Percentiles rank a stretch among this genome's conserved stretches.
Conservation (phyloP, 2,797 vertebrate genomes). For the Chloroceryle amazona region DNA sequence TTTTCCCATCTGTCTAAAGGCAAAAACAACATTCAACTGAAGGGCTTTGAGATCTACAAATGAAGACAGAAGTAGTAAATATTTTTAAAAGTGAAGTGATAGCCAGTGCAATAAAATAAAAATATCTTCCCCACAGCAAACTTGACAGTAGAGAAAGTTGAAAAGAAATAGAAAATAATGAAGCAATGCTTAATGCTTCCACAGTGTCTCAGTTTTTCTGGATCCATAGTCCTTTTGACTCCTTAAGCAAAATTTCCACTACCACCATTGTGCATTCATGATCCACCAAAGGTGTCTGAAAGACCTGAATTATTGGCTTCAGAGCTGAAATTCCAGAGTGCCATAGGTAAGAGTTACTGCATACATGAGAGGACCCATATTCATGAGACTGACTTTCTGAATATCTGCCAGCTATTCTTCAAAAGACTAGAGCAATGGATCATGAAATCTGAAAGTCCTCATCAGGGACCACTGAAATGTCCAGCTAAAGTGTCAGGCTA, state of each 20-base stretch:
- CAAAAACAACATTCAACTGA: not conserved
- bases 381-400: not conserved
- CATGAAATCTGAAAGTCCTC: not conserved
- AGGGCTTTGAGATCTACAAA: slow-evolving; percentile 21
- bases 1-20: not conserved
- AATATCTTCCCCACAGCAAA: not conserved
- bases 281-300: not conserved
- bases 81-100: slow-evolving; percentile 8
- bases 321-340: not conserved
- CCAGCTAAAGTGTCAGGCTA: not conserved
- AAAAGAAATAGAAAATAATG: not conserved
- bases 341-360: not conserved
- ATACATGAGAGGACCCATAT: rapidly evolving
- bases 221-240: not conserved
- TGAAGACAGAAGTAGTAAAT: not conserved
- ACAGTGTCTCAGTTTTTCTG: not conserved
- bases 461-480: not conserved
- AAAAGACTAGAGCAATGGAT: not conserved
- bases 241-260: not conserved
- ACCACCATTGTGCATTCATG: not conserved
- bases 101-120: not conserved
- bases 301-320: not conserved
- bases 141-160: not conserved
- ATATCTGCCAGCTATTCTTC: not conserved
- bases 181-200: not conserved